Evolutionary conservation across 2,797 vertebrate genomes (phyloP), one percentile per base, ranked within the genome.

Genomic region (Periophthalmus magnuspinnatus): DNA sequence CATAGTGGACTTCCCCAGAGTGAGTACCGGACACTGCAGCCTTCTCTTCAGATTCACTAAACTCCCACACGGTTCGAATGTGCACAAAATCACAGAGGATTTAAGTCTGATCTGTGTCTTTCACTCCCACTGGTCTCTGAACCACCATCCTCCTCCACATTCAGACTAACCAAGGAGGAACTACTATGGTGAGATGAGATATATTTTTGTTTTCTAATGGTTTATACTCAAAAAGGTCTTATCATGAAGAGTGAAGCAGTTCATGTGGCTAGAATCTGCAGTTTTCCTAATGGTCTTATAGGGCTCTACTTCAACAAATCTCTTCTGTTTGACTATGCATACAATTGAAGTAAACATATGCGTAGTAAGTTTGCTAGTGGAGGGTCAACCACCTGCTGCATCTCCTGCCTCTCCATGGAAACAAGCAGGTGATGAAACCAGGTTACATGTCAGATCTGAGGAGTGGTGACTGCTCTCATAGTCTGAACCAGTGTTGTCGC

Each of bases 121-220:
- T 80, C 71, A 84, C 88, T 84, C 77, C 81, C 78, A 77, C 86
- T 72, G 71, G 82, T 79, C 81, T 79, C 69, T 76, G 81, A 85
- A 85, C 54, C 68, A 72, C 83, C 83, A 83, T 82, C 86, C 86
- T 88, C 84, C 71, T 81, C 81, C 75, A 59, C 72, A 78, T 76
- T 78, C 78, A 87, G 85, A 83, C 88, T 80, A 88, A 83, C 79
- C 36, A 6, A 62, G 13, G 34, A 41, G 59, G 21, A 41, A 6
- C 36, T 41, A 24, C 21, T 62, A 6, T 17, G 61, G 14, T 16
- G 11, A 28, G 17, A 58, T 33, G 2, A 58, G 28, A 1, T 32
- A 6, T 57, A 24, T 16, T 16, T 32, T 57, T 57, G 24, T 16
- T 9, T 28, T 58, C 21, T 17, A 6, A 28, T 32, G 24, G 56